A percentile compares a stretch with the other conserved stretches of the same genome.
These are phyloP conservation scores for Chaunax sp. DNA, from an alignment of 2,797 vertebrate genomes.

Conservation along the genomic window DNA sequence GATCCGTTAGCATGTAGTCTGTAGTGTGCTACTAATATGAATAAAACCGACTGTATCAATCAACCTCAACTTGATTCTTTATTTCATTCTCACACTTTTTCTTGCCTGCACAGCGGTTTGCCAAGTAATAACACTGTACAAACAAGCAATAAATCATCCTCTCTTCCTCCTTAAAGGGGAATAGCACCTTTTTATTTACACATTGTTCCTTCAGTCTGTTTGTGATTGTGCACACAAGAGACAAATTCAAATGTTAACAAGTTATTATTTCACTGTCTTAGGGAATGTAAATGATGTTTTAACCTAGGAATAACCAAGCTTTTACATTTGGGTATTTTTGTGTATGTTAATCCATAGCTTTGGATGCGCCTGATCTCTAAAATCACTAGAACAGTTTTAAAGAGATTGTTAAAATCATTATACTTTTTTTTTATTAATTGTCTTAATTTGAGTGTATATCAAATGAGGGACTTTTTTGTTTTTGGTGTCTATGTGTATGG, in stretches of 20 bases:
- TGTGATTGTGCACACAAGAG: not conserved
- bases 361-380: too few relatives aligned
- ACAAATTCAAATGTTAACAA: not conserved
- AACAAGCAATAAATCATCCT: slow-evolving; percentile 40
- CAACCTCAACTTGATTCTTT: slow-evolving; percentile 25
- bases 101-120: slow-evolving; percentile 16
- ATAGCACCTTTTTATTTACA: slow-evolving; percentile 2
- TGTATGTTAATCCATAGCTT: too few relatives aligned
- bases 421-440: too few relatives aligned
- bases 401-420: too few relatives aligned
- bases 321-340: too few relatives aligned
- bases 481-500: too few relatives aligned
- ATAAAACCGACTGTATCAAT: slow-evolving; percentile 58
- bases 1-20: slow-evolving; percentile 7
- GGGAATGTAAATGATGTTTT: too few relatives aligned
- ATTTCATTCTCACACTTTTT: slow-evolving; percentile 29
- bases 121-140: slow-evolving; percentile 28
- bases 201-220: not conserved
- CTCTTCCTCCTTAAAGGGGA: slow-evolving; percentile 22
- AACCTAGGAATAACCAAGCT: too few relatives aligned
- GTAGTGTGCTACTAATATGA: slow-evolving; percentile 21
- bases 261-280: too few relatives aligned
- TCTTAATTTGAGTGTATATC: too few relatives aligned
- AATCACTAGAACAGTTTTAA: too few relatives aligned
- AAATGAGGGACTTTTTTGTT: too few relatives aligned